A percentile compares a stretch with the other conserved stretches of the same genome.
Evolutionary conservation across 2,888 invertebrate genomes (phyloP).

Genomic region (Epinotia bilunana): DNA sequence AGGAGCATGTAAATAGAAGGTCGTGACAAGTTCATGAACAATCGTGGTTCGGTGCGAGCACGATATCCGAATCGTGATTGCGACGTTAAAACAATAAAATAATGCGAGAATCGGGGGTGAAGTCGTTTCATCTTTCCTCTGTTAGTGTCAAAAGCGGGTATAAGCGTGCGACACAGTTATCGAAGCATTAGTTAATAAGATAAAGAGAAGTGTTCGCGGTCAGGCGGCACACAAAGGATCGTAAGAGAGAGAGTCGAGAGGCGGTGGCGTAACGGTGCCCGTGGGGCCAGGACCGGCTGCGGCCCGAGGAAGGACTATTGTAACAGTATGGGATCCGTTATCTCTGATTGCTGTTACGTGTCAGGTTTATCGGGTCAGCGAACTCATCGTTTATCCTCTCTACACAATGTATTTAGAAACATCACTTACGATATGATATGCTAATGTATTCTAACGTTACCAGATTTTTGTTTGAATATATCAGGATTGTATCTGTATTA

Average conservation of each 20-base stretch:
- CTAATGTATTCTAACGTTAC: conserved; percentile 39
- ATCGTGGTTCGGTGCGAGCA: not conserved
- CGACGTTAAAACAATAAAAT: not conserved
- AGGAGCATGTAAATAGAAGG: too few relatives aligned
- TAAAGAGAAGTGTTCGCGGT: conserved; percentile 23
- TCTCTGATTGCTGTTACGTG: conserved; percentile 46
- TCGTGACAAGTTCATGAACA: not conserved
- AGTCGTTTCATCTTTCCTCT: not conserved
- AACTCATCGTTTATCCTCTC: conserved; percentile 49
- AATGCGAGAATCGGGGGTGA: not conserved
- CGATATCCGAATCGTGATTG: not conserved
- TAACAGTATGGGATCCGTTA: conserved; percentile 56
- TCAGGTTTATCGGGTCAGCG: conserved; percentile 61
- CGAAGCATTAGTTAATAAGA: conserved; percentile 17
- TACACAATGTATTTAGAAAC: conserved; percentile 26
- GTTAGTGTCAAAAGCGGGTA: not conserved
- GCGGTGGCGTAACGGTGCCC: conserved; percentile 55
- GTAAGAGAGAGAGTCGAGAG: conserved; percentile 33
- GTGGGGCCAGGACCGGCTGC: conserved; percentile 55
- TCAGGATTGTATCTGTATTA: conserved; percentile 30
- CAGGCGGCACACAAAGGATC: conserved; percentile 20
- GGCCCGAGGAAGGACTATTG: conserved; percentile 52
- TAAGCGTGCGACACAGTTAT: conserved; percentile 13
- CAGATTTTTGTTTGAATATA: conserved; percentile 32
- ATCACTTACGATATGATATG: conserved; percentile 27